A percentile compares a stretch with the other conserved stretches of the same genome.
Conservation (phyloP, 2,113 vertebrate genomes). For the Triplophysa siluroides region DNA sequence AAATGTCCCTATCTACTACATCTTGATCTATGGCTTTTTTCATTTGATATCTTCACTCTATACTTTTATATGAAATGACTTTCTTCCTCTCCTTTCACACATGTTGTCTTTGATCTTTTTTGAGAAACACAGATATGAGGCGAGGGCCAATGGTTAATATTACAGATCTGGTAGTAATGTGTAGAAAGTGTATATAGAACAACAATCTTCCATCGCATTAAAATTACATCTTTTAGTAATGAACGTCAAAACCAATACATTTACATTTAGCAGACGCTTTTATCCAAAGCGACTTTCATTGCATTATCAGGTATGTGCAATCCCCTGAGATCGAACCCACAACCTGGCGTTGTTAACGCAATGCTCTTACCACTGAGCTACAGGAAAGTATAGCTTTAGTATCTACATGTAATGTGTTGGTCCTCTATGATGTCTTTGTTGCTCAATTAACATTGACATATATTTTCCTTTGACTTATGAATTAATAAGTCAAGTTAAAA, state of each 20-base stretch:
- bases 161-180: background rate
- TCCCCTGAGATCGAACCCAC: too few species aligned
- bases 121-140: background rate
- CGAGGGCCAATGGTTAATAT: background rate
- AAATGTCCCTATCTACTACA: slow-evolving; percentile 13
- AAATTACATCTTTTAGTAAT: background rate
- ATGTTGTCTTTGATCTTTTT: slow-evolving; percentile 6
- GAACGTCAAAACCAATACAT: too few species aligned
- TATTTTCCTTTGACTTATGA: too few species aligned
- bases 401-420: too few species aligned
- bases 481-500: background rate
- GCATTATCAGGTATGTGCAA: too few species aligned
- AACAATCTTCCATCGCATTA: background rate
- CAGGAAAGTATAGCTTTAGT: too few species aligned
- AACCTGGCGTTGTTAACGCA: too few species aligned
- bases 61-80: slow-evolving; percentile 38
- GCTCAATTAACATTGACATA: too few species aligned
- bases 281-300: too few species aligned
- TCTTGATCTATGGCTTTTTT: slow-evolving; percentile 26
- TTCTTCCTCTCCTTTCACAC: background rate
- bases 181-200: slow-evolving; percentile 15
- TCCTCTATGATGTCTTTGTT: too few species aligned
- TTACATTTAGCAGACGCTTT: too few species aligned
- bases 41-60: slow-evolving; percentile 15
- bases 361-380: too few species aligned